Evolutionary conservation across 2,888 invertebrate species (phyloP).

Genomic region (Sphaeridia pumilis): DNA sequence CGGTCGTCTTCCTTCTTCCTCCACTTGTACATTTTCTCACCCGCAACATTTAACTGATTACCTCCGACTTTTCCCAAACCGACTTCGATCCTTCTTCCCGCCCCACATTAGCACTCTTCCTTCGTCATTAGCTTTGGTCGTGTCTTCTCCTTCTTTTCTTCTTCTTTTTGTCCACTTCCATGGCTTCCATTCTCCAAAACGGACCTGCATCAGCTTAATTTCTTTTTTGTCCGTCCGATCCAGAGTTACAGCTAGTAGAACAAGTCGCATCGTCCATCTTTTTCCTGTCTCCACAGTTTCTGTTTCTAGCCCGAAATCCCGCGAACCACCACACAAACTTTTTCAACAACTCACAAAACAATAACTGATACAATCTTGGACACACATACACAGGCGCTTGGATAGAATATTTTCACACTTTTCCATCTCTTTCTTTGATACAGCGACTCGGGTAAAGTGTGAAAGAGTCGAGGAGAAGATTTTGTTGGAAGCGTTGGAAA

Average conservation of each 20-base stretch:
- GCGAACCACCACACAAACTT: neutral
- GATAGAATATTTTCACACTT: slow-evolving; percentile 2
- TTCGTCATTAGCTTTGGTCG: neutral
- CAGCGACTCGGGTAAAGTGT: too few species aligned
- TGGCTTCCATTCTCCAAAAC: too few species aligned
- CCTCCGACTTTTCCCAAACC: slow-evolving; percentile 5
- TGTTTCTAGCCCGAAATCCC: too few species aligned
- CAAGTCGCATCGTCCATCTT: too few species aligned
- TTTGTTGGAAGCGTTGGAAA: too few species aligned
- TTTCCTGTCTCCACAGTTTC: too few species aligned
- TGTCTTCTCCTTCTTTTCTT: neutral
- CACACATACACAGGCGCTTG: neutral
- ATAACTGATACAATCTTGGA: neutral
- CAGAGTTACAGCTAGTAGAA: too few species aligned
- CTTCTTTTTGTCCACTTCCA: too few species aligned
- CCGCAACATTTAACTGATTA: slow-evolving; percentile 5
- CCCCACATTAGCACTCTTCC: slow-evolving; percentile 4
- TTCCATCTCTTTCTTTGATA: slow-evolving; percentile 1
- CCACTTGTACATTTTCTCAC: neutral
- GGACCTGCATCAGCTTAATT: neutral
- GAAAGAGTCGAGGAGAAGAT: too few species aligned
- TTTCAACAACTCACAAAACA: neutral
- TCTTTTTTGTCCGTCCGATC: neutral
- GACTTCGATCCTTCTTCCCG: neutral
- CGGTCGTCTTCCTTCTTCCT: neutral